Conservation (phyloP, 2,113 vertebrate species). For the Psettodes erumei region DNA sequence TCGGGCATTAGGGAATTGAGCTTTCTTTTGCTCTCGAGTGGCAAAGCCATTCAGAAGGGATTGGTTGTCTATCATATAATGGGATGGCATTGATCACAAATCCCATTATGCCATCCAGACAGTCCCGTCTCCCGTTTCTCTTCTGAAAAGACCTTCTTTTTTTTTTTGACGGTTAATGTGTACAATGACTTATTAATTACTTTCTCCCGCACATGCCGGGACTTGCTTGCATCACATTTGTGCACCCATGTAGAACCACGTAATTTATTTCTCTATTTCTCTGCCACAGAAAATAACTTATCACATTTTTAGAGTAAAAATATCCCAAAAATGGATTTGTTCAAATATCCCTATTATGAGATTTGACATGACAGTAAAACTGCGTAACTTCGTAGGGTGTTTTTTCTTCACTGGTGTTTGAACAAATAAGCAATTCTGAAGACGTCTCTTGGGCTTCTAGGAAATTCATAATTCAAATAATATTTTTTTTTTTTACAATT, state of each 20-base stretch:
- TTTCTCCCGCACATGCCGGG: not conserved
- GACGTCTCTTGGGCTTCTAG: too few relatives aligned
- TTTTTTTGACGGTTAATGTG: not conserved
- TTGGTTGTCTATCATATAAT: conserved; percentile 46
- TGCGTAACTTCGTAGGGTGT: too few relatives aligned
- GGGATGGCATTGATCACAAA: conserved; percentile 55
- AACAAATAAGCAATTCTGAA: too few relatives aligned
- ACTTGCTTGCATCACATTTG: too few relatives aligned
- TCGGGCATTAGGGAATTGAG: conserved; percentile 5
- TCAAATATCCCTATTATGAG: too few relatives aligned
- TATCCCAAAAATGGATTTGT: not conserved
- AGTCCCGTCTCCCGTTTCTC: conserved; percentile 16
- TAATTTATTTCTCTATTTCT: not conserved
- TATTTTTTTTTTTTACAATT: too few relatives aligned
- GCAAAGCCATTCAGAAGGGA: conserved; percentile 24
- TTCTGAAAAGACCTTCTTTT: conserved; percentile 12
- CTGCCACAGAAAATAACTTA: too few relatives aligned
- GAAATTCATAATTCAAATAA: too few relatives aligned
- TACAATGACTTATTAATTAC: conserved; percentile 33
- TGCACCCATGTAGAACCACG: too few relatives aligned
- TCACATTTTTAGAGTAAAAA: not conserved
- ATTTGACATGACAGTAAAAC: too few relatives aligned
- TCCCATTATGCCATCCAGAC: conserved; percentile 43
- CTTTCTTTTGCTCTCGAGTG: conserved; percentile 24
- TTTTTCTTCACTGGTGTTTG: too few relatives aligned